Conservation (phyloP, 2,888 invertebrate genomes). For the Crioceris asparagi region DNA sequence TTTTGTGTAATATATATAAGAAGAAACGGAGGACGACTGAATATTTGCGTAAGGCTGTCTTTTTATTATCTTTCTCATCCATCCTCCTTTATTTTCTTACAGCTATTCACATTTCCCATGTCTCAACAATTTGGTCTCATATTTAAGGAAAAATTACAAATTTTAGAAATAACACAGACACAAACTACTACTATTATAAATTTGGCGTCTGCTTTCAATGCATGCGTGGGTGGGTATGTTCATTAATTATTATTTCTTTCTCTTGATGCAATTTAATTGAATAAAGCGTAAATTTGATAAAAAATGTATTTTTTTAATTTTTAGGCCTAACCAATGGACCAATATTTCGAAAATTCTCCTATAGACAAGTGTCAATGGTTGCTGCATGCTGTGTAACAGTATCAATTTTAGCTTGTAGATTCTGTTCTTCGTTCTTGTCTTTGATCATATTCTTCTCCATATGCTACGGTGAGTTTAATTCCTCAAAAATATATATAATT, state of each 20-base stretch:
- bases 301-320: slow-evolving; percentile 22
- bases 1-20: too few relatives aligned
- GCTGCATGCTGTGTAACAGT: slow-evolving; percentile 50
- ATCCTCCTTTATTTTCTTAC: slow-evolving; percentile 31
- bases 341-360: slow-evolving; percentile 54
- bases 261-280: slow-evolving; percentile 2
- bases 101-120: slow-evolving; percentile 57
- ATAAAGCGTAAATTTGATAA: background rate
- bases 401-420: slow-evolving; percentile 50
- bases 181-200: slow-evolving; percentile 63
- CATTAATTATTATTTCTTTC: background rate
- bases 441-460: slow-evolving; percentile 55
- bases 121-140: slow-evolving; percentile 64
- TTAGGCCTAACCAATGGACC: slow-evolving; percentile 61
- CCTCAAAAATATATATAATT: too few relatives aligned
- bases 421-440: slow-evolving; percentile 50
- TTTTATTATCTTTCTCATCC: too few relatives aligned
- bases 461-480: slow-evolving; percentile 54
- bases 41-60: too few relatives aligned
- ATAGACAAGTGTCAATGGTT: slow-evolving; percentile 53
- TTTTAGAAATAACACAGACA: slow-evolving; percentile 51
- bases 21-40: too few relatives aligned
- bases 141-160: slow-evolving; percentile 52
- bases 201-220: slow-evolving; percentile 57
- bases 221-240: slow-evolving; percentile 52